Conservation (phyloP, 2,113 vertebrate genomes). For the Lipophrys pholis region DNA sequence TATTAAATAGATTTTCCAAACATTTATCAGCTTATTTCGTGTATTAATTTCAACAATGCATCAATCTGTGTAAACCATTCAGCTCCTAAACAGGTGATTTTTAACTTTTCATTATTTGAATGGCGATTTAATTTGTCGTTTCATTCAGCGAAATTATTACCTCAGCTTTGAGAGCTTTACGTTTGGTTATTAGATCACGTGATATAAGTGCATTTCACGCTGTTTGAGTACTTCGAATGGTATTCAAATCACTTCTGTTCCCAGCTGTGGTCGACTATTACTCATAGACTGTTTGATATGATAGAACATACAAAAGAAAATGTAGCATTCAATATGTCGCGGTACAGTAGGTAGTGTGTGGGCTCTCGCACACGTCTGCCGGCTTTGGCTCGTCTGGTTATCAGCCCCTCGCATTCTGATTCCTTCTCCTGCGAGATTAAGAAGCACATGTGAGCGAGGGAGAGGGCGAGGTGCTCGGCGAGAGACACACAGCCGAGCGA, state of each 20-base stretch:
- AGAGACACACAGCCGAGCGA: constrained; percentile 14
- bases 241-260: neutral
- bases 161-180: neutral
- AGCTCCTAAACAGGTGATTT: neutral
- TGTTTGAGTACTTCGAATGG: constrained; percentile 1
- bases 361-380: neutral
- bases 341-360: neutral
- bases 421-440: constrained; percentile 40
- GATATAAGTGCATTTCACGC: neutral
- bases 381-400: constrained; percentile 4
- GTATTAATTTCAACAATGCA: neutral
- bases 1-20: neutral
- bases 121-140: neutral
- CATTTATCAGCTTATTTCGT: neutral
- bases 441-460: constrained; percentile 36
- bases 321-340: neutral
- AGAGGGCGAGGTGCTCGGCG: constrained; percentile 20
- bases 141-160: neutral
- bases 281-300: neutral
- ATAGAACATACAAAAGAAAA: neutral
- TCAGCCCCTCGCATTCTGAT: constrained; percentile 26
- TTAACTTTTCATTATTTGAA: constrained; percentile 3
- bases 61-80: neutral
- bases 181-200: neutral
- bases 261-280: neutral